Conservation (phyloP, 2,113 vertebrate species). For the Entelurus aequoreus region DNA sequence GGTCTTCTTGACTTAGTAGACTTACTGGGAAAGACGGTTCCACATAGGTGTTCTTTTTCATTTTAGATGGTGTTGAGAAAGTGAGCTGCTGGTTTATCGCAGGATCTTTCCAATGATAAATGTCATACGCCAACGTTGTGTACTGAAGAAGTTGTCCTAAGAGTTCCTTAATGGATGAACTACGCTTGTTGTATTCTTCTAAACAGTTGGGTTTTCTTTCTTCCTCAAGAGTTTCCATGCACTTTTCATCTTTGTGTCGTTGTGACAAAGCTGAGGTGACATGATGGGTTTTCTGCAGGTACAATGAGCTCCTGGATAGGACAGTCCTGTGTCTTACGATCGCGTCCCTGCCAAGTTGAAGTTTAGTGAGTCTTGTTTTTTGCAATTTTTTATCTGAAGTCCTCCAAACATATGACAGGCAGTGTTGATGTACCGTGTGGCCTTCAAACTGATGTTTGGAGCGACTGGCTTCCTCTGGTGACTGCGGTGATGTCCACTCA, state of each 20-base stretch:
- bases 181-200: no score
- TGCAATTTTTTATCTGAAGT: background rate
- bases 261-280: background rate
- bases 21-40: background rate
- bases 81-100: background rate
- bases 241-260: no score
- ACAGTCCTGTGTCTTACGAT: conserved; percentile 6
- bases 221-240: no score
- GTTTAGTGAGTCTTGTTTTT: conserved; percentile 5
- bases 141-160: no score
- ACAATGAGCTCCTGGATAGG: background rate
- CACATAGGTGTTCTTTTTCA: background rate
- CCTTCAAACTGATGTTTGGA: no score
- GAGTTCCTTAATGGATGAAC: no score
- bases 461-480: no score
- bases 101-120: background rate
- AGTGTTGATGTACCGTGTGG: no score
- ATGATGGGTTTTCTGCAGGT: background rate
- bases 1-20: background rate
- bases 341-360: conserved; percentile 6
- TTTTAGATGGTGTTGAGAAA: background rate
- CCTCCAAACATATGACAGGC: background rate
- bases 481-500: background rate
- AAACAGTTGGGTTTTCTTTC: no score
- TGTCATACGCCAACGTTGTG: no score